Evolutionary conservation across 2,113 vertebrate species (phyloP).

Genomic region (Oceanites oceanicus): DNA sequence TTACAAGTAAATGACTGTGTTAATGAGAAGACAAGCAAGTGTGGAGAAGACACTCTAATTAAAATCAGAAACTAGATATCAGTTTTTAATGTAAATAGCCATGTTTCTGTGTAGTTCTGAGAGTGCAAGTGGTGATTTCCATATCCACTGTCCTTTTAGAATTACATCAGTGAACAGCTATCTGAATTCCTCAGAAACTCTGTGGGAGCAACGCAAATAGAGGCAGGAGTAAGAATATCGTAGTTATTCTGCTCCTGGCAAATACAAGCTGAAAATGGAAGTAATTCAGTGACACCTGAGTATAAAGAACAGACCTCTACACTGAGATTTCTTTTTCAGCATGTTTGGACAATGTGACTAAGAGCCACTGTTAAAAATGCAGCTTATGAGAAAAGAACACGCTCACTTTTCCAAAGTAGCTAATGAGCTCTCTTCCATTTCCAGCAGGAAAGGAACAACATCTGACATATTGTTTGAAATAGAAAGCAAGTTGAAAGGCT

Average conservation of each 20-base stretch:
- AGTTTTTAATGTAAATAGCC: neutral
- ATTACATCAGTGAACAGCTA: neutral
- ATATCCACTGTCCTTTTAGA: neutral
- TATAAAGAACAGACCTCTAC: neutral
- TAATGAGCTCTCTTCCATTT: neutral
- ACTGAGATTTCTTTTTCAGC: neutral
- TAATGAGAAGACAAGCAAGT: neutral
- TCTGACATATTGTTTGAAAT: neutral
- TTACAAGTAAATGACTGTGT: neutral
- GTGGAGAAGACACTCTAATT: neutral
- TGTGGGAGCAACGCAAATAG: neutral
- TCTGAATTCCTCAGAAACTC: neutral
- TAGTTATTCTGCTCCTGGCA: neutral
- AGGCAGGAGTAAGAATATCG: neutral
- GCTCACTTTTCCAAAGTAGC: neutral
- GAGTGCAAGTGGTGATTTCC: neutral
- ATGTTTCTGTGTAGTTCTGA: neutral
- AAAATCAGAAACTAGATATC: neutral
- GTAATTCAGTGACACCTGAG: neutral
- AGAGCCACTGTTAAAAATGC: neutral
- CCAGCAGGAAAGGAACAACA: neutral
- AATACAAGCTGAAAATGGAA: neutral
- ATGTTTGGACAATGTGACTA: neutral
- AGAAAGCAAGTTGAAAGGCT: neutral
- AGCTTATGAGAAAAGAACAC: neutral